phyloP scores from a whole-genome alignment of 2,888 invertebrate species.

The Cacoxenus indagator region DNA sequence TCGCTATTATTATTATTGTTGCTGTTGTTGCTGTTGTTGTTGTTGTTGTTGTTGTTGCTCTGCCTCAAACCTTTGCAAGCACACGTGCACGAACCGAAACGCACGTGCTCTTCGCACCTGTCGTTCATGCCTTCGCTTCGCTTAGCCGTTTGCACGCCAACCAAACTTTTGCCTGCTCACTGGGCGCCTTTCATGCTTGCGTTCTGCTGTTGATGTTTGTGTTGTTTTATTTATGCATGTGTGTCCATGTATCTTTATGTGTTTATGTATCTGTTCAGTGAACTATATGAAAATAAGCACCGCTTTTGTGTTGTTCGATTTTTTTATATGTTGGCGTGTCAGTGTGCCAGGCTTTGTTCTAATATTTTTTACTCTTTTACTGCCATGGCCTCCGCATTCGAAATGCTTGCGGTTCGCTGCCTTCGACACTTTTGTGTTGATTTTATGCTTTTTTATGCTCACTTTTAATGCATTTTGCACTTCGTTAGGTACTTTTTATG shows the following conservation, averaged over 20 bases:
- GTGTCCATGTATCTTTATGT: conserved; percentile 6
- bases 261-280: conserved; percentile 43
- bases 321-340: conserved; percentile 43
- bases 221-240: background rate
- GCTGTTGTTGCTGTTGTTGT: conserved; percentile 18
- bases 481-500: conserved; percentile 27
- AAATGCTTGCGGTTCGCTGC: conserved; percentile 12
- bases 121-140: background rate
- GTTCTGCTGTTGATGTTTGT: background rate
- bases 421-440: conserved; percentile 53
- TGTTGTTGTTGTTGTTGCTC: conserved; percentile 20
- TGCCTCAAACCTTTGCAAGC: conserved; percentile 6
- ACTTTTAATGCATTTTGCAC: conserved; percentile 46
- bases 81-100: conserved; percentile 9
- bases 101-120: conserved; percentile 44
- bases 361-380: conserved; percentile 17
- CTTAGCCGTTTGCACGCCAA: background rate
- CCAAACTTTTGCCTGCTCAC: background rate
- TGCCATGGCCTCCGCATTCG: conserved; percentile 2
- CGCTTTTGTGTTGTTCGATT: conserved; percentile 9
- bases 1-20: conserved; percentile 12
- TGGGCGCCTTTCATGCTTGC: too few species aligned
- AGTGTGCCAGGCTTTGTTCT: conserved; percentile 37
- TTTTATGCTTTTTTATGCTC: conserved; percentile 36
- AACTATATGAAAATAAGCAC: conserved; percentile 58